Evolutionary conservation across 2,113 vertebrate species (phyloP), one percentile per base, ranked within the genome.

Genomic region (Chaetodon auriga): DNA sequence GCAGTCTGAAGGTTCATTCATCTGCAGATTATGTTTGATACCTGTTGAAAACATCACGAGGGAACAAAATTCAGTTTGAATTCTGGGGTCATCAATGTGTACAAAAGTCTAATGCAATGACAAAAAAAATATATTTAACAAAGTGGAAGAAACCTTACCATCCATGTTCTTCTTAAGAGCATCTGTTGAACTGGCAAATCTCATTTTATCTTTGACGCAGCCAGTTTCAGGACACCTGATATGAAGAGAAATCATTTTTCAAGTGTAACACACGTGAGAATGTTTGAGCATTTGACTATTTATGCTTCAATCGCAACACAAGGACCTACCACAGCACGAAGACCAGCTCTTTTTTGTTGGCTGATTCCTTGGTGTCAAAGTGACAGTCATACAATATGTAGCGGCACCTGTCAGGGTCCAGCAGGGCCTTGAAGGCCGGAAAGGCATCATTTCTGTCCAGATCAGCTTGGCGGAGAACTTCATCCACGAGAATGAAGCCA

Each of bases 361-460:
- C 38, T 13, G 89, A 89, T 65, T 96, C 95, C 36, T 90, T 92
- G 82, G 93, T 96, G 86, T 94, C 93, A 0, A 92, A 97, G 85
- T 86, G 91, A 23, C 96, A 97, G 18, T 97, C 96, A 0, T 97
- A 97, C 23, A 97, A 87, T 0, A 94, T 82, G 0, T 97, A 97
- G 86, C 94, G 84, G 86, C 96, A 97, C 13, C 92, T 43, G 0
- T 90, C 10, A 0, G 19, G 0, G 0, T 88, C 72, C 36, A 97
- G 79, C 85, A 90, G 87, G 12, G 45, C 70, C 71, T 93, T 53
- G 16, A 96, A 82, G 19, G 78, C 70, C 65, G 90, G 68, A 21
- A 94, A 97, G 43, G 95, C 75, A 41, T 97, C 73, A 3, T 83
- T 48, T 0, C 63, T 82, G 0, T 89, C 74, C 12, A 97, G 58